These are phyloP conservation scores for Escarpia spicata DNA, from an alignment of 2,888 invertebrate species.

Conservation along the genomic window DNA sequence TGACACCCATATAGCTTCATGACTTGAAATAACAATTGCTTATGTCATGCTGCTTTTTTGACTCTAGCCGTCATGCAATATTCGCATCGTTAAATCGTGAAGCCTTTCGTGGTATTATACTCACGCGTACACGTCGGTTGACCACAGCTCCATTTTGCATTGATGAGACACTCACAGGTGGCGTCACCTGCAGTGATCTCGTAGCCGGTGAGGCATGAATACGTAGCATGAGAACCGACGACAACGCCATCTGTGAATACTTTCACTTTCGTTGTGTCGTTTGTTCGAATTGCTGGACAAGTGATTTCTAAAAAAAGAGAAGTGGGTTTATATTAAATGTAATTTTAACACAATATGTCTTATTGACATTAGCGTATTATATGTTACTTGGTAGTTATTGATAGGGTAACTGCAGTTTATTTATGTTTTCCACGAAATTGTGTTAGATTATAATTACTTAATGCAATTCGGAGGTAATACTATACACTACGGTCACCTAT, in stretches of 20 bases:
- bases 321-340: too few relatives aligned
- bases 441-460: too few relatives aligned
- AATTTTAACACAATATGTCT: too few relatives aligned
- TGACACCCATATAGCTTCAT: too few relatives aligned
- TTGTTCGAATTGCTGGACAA: background rate
- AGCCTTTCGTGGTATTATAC: background rate
- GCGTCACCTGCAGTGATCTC: background rate
- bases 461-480: too few relatives aligned
- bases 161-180: background rate
- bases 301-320: background rate
- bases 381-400: too few relatives aligned
- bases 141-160: background rate
- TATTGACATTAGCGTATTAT: too few relatives aligned
- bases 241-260: background rate
- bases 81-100: background rate
- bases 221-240: background rate
- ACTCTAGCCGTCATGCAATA: background rate
- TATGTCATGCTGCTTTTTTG: background rate
- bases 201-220: background rate
- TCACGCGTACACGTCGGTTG: background rate
- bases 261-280: background rate
- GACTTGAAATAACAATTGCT: too few relatives aligned
- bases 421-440: too few relatives aligned
- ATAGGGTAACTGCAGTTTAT: too few relatives aligned
- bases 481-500: too few relatives aligned